Evolutionary conservation across 1,140 invertebrate species (phyloP).

Genomic region (Polypedilum vanderplanki): DNA sequence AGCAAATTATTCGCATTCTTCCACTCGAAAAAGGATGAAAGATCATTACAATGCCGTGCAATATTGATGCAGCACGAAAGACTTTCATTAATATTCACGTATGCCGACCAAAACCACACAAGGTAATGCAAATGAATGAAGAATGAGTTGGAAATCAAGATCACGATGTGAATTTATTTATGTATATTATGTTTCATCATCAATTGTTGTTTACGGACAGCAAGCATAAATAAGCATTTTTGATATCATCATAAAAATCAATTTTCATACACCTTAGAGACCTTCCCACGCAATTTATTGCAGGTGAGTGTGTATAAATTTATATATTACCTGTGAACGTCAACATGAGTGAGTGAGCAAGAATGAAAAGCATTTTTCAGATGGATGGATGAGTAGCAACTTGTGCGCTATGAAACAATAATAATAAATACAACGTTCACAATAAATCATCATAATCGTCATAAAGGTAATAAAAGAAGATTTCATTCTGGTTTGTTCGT

Average conservation of each 20-base stretch:
- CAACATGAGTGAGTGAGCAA: neutral
- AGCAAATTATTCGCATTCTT: constrained; percentile 13
- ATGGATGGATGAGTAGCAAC: neutral
- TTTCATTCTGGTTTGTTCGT: too few species aligned
- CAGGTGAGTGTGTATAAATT: neutral
- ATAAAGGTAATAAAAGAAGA: neutral
- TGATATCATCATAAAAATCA: constrained; percentile 13
- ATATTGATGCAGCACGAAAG: neutral
- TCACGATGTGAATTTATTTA: neutral
- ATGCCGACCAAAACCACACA: neutral
- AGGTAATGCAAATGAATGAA: too few species aligned
- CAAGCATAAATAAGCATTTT: neutral
- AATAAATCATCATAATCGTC: constrained; percentile 19
- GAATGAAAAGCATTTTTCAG: neutral
- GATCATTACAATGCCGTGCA: neutral
- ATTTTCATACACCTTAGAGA: neutral
- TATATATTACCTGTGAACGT: neutral
- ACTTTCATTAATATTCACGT: neutral
- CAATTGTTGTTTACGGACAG: neutral
- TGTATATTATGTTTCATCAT: neutral
- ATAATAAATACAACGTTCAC: neutral
- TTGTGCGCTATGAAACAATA: neutral
- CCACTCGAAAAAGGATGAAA: neutral
- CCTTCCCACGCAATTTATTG: neutral
- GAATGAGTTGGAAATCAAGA: too few species aligned